phyloP scores from a whole-genome alignment of 2,888 invertebrate genomes.

The Folsomia candida region DNA sequence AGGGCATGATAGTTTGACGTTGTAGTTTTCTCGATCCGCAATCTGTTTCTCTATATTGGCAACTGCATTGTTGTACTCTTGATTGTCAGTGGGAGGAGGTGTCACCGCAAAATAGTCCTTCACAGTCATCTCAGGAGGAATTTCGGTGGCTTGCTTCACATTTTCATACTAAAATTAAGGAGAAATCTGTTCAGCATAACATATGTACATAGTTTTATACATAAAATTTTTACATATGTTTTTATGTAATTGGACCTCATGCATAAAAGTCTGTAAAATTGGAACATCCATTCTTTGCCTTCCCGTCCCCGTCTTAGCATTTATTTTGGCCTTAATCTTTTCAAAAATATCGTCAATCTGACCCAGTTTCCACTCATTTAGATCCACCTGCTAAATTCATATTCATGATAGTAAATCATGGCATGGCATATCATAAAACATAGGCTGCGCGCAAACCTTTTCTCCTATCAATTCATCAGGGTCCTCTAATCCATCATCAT shows the following conservation, averaged over 20 bases:
- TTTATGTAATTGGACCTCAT: not conserved
- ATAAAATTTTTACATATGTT: no score
- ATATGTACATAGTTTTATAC: not conserved
- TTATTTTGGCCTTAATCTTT: not conserved
- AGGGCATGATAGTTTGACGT: not conserved
- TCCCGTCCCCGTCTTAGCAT: not conserved
- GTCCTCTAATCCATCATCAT: no score
- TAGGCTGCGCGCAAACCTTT: no score
- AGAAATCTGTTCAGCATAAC: no score
- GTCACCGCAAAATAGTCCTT: not conserved
- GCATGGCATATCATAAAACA: no score
- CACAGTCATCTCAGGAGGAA: not conserved
- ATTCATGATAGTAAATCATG: no score
- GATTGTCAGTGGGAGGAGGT: not conserved
- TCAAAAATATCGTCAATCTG: not conserved
- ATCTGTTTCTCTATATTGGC: not conserved
- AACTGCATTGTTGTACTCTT: not conserved
- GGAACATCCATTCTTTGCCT: not conserved
- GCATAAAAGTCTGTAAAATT: not conserved
- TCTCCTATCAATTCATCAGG: no score
- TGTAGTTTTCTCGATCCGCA: not conserved
- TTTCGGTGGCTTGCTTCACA: not conserved
- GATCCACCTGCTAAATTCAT: not conserved
- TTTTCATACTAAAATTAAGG: not conserved
- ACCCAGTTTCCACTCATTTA: not conserved